Evolutionary conservation across 2,888 invertebrate species (phyloP).

Genomic region (Tholera decimalis): DNA sequence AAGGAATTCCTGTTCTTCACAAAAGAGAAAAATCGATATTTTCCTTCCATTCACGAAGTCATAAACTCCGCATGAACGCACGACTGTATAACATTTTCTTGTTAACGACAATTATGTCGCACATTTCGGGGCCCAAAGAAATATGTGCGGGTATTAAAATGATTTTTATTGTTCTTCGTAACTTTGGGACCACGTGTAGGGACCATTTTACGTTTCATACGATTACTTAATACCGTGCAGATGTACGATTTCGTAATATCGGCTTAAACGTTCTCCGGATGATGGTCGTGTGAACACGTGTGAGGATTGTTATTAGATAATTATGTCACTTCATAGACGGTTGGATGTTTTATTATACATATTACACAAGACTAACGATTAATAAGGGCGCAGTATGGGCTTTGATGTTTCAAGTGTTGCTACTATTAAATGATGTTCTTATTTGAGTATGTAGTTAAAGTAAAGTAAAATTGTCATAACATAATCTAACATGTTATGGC

Average conservation of each 20-base stretch:
- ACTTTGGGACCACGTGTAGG: constrained; percentile 67
- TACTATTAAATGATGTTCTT: constrained; percentile 10
- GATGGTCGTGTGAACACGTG: constrained; percentile 70
- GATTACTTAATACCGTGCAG: constrained; percentile 69
- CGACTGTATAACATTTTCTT: constrained; percentile 70
- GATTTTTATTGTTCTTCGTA: constrained; percentile 77
- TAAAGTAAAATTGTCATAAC: no score
- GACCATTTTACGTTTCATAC: constrained; percentile 35
- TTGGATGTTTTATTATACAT: constrained; percentile 44
- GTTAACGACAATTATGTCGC: constrained; percentile 70
- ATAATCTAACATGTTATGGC: no score
- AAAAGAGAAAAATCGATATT: constrained; percentile 36
- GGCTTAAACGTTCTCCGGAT: constrained; percentile 71
- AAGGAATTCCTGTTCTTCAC: constrained; percentile 9
- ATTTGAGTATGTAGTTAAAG: constrained; percentile 9
- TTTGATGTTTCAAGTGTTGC: constrained; percentile 21
- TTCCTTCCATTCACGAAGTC: constrained; percentile 40
- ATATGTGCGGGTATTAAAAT: constrained; percentile 73
- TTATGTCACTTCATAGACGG: constrained; percentile 49
- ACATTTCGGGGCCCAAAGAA: constrained; percentile 68
- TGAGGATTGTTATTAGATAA: constrained; percentile 64
- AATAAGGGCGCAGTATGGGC: constrained; percentile 28
- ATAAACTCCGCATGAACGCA: constrained; percentile 60
- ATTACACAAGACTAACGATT: constrained; percentile 25
- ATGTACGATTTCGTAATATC: constrained; percentile 81